Percentiles rank a stretch among this genome's conserved stretches.
Conservation (phyloP, 1,140 invertebrate genomes). For the Aphelinus certus region DNA sequence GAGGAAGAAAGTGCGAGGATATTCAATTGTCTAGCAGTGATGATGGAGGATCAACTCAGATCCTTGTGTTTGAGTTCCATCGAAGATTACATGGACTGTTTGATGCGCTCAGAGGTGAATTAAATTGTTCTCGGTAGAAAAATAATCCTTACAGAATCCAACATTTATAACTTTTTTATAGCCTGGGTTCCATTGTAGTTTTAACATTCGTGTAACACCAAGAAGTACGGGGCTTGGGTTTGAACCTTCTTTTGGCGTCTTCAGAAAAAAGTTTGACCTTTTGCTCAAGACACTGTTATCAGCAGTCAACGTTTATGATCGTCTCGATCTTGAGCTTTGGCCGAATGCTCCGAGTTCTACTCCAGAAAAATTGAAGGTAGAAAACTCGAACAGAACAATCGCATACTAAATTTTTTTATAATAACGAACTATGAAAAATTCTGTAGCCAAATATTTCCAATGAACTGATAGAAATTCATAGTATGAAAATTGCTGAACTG, state of each 20-base stretch:
- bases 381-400: too few species aligned
- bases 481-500: conserved; percentile 68
- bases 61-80: conserved; percentile 82
- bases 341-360: neutral
- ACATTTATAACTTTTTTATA: neutral
- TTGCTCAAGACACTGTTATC: conserved; percentile 70
- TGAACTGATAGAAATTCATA: conserved; percentile 70
- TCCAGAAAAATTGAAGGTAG: too few species aligned
- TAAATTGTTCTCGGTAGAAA: conserved; percentile 3
- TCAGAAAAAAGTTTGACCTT: conserved; percentile 75
- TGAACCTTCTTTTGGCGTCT: conserved; percentile 81
- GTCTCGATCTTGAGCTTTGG: conserved; percentile 40
- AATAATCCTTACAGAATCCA: neutral
- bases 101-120: conserved; percentile 79
- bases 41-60: conserved; percentile 89
- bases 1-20: conserved; percentile 76
- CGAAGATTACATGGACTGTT: conserved; percentile 79
- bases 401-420: too few species aligned
- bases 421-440: neutral
- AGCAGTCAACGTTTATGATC: conserved; percentile 26
- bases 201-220: conserved; percentile 76
- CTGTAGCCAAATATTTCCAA: conserved; percentile 75
- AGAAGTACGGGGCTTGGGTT: conserved; percentile 77
- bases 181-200: conserved; percentile 77
- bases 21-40: conserved; percentile 83